Evolutionary conservation across 2,797 vertebrate species (phyloP), one percentile per base, ranked within the genome.

Genomic region (Saxicola maurus): DNA sequence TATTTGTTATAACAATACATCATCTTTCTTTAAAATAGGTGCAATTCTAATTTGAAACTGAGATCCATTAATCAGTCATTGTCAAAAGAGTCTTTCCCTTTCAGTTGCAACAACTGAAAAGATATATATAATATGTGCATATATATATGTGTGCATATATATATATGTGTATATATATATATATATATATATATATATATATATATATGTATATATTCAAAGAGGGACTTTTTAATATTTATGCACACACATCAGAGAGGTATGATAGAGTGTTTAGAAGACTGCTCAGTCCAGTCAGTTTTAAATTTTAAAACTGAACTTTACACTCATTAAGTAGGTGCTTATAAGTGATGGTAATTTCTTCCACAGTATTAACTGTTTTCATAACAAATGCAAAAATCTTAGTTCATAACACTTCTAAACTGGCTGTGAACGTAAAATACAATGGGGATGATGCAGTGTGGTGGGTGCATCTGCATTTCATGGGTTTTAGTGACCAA

Each of bases 401-500:
- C 15, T 68, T 48, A 9, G 5, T n/a, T 12, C 24, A 55, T 67
- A 80, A n/a, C 12, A 15, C 11, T 59, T 86, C 12, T 35, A 56
- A 86, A 30, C 2, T 48, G n/a, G 0, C 4, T 76, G 15, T 33
- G 17, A 73, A 18, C 60, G 35, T 51, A n/a, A 7, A 8, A 38
- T 21, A 33, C 10, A 19, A 2, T 1, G 1, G 6, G 52, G 2
- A 1, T 15, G 11, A 27, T 53, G 4, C 0, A 3, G 48, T 9
- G 13, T n/a, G 14, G 6, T 13, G 3, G 11, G 6, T 16, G 37
- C 11, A 38, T 23, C 18, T 82, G 33, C 3, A 6, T 11, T 35
- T 64, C 51, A 69, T 68, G 4, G 9, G 6, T 72, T 40, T 68
- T 49, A 56, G 37, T 24, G 28, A 7, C 17, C 13, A 35, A 57